Evolutionary conservation across 2,888 invertebrate species (phyloP).

Genomic region (Lysandra coridon): DNA sequence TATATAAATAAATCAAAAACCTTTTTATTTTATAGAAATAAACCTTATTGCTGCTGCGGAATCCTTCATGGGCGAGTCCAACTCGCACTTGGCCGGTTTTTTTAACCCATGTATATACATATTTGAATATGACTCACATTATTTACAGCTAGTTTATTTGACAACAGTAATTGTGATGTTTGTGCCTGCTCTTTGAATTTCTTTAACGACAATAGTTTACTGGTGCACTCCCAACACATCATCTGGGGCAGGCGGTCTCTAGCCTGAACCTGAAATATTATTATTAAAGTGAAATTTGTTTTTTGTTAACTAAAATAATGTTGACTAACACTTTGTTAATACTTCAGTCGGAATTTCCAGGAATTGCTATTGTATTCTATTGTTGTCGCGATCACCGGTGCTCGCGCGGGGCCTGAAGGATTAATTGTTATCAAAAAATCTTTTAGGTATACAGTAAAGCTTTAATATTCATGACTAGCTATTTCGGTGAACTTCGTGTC

Average conservation of each 20-base stretch:
- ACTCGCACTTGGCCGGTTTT: too few relatives aligned
- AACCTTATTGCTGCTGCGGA: too few relatives aligned
- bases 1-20: too few relatives aligned
- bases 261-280: background rate
- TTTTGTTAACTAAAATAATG: background rate
- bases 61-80: too few relatives aligned
- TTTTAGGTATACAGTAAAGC: too few relatives aligned
- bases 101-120: background rate
- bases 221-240: slow-evolving; percentile 31
- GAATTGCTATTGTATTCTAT: too few relatives aligned
- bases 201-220: slow-evolving; percentile 10
- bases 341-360: too few relatives aligned
- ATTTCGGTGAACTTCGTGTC: too few relatives aligned
- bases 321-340: background rate
- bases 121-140: background rate
- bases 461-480: too few relatives aligned
- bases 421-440: background rate
- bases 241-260: slow-evolving; percentile 14
- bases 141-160: background rate
- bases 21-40: too few relatives aligned
- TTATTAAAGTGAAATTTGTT: background rate
- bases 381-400: too few relatives aligned
- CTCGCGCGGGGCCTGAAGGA: too few relatives aligned
- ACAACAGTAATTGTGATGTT: background rate
- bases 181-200: slow-evolving; percentile 17